A percentile compares a stretch with the other conserved stretches of the same genome.
phyloP scores from a whole-genome alignment of 2,113 vertebrate species.

The Salminus brasiliensis region DNA sequence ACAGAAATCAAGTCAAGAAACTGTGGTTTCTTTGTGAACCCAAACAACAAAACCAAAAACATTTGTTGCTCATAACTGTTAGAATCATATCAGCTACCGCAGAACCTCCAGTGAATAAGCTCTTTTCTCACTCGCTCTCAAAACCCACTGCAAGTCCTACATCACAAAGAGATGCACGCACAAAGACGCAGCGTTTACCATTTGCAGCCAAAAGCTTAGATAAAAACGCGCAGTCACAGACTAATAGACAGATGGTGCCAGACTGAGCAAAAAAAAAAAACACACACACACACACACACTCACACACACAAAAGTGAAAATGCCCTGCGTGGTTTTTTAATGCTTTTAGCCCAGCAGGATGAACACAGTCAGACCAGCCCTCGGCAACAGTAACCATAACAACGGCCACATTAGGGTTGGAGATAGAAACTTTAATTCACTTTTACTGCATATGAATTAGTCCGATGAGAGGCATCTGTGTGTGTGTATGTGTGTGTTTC shows the following conservation, averaged over 20 bases:
- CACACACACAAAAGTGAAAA: slow-evolving; percentile 26
- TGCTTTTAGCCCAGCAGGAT: slow-evolving; percentile 48
- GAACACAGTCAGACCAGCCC: slow-evolving; percentile 45
- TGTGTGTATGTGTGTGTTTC: neutral
- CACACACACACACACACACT: too few species aligned
- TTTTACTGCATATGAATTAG: slow-evolving; percentile 48
- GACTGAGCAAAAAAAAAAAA: neutral
- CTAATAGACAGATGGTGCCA: slow-evolving; percentile 37
- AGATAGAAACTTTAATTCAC: slow-evolving; percentile 49
- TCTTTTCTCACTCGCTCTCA: neutral
- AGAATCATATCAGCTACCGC: neutral
- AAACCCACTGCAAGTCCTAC: neutral
- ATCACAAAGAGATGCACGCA: neutral
- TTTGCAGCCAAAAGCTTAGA: neutral
- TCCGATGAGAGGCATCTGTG: slow-evolving; percentile 37
- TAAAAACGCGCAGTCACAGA: neutral
- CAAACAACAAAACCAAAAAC: too few species aligned
- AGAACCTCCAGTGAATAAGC: neutral
- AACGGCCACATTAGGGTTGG: slow-evolving; percentile 42
- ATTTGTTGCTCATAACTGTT: neutral
- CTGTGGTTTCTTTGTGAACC: neutral
- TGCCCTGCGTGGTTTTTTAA: slow-evolving; percentile 17
- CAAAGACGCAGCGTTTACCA: neutral
- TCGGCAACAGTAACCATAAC: slow-evolving; percentile 52
- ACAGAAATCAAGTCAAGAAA: neutral